Conservation (phyloP, 2,797 vertebrate species). For the Enteromius afrohamiltoni region DNA sequence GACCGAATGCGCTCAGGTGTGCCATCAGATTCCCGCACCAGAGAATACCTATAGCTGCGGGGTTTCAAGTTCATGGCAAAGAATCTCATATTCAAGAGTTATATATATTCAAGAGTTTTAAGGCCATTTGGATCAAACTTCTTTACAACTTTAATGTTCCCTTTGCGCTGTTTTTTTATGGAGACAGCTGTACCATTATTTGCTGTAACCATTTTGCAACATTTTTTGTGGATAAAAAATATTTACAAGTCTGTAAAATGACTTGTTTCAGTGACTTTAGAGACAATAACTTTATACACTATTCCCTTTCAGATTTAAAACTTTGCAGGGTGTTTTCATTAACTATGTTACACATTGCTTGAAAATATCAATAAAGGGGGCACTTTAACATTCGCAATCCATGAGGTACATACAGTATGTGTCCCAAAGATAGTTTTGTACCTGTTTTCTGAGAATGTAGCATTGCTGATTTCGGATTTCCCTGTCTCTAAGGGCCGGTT, state of each 20-base stretch:
- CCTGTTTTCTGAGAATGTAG: neutral
- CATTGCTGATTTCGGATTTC: neutral
- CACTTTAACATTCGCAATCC: no score
- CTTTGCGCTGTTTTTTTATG: neutral
- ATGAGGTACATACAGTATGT: no score
- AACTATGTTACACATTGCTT: no score
- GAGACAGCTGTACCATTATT: neutral
- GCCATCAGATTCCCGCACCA: neutral
- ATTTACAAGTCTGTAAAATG: neutral
- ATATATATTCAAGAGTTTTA: slow-evolving; percentile 6
- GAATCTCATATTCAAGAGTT: neutral
- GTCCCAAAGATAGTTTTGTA: no score
- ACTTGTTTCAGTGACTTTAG: no score
- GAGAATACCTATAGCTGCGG: neutral
- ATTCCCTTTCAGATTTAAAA: no score
- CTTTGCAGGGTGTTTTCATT: no score
- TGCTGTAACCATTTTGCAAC: neutral
- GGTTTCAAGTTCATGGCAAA: neutral
- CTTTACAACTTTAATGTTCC: neutral
- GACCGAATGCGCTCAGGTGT: slow-evolving; percentile 15
- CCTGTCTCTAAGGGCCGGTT: neutral
- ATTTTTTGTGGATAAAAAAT: neutral
- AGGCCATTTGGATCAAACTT: neutral
- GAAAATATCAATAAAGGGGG: no score
- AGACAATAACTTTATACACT: no score